Conservation (phyloP, 2,888 invertebrate genomes). For the Diarsia rubi region DNA sequence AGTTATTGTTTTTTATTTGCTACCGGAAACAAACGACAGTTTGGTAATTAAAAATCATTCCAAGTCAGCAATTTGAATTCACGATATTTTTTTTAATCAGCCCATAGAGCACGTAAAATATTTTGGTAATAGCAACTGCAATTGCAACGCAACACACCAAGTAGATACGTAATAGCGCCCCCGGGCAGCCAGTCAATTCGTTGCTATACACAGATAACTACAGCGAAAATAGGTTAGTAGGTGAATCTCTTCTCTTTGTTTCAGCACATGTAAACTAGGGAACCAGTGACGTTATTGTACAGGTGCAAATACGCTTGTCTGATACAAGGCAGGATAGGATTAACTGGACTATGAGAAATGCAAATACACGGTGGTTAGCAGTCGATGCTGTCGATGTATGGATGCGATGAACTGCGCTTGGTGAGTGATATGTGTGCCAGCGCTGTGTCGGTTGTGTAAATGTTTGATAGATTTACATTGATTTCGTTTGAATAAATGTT, state of each 20-base stretch:
- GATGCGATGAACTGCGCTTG: constrained; percentile 35
- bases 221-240: constrained; percentile 75
- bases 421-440: constrained; percentile 35
- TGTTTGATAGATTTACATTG: constrained; percentile 19
- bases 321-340: constrained; percentile 46
- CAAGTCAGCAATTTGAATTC: neutral
- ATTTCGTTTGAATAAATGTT: constrained; percentile 25
- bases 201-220: constrained; percentile 62
- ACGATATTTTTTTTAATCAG: neutral
- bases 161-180: constrained; percentile 51
- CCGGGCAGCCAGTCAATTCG: constrained; percentile 69
- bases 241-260: constrained; percentile 76
- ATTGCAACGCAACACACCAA: constrained; percentile 28
- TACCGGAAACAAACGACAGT: neutral
- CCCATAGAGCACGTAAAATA: neutral
- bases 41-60: neutral
- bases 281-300: constrained; percentile 67
- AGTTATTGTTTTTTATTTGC: neutral
- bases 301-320: constrained; percentile 63
- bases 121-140: constrained; percentile 49
- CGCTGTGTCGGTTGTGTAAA: neutral
- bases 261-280: constrained; percentile 67
- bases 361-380: constrained; percentile 29
- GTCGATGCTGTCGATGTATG: constrained; percentile 31
- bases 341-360: constrained; percentile 52